These are phyloP conservation scores for Spicauda simplicius DNA, from an alignment of 2,888 invertebrate genomes.

Conservation along the genomic window DNA sequence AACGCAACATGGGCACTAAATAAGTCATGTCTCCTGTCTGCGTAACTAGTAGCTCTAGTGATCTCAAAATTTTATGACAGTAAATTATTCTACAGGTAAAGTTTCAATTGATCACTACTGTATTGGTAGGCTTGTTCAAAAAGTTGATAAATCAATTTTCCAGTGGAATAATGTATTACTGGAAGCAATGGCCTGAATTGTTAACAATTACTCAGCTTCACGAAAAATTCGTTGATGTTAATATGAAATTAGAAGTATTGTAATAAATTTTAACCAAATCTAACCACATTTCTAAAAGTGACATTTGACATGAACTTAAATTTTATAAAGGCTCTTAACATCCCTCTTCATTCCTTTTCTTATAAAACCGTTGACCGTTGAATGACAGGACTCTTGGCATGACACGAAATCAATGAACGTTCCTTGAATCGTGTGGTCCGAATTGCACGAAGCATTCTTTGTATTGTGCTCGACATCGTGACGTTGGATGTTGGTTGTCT, in stretches of 20 bases:
- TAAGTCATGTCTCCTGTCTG: conserved; percentile 76
- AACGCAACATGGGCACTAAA: conserved; percentile 81
- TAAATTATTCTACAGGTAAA: conserved; percentile 50
- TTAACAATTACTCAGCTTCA: not conserved
- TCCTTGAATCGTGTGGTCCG: conserved; percentile 54
- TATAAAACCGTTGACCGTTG: conserved; percentile 76
- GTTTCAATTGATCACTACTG: conserved; percentile 5
- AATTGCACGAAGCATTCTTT: conserved; percentile 63
- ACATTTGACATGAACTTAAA: conserved; percentile 66
- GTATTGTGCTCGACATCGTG: conserved; percentile 50
- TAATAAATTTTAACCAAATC: not conserved
- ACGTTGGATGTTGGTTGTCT: conserved; percentile 28
- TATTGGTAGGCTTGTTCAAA: not conserved
- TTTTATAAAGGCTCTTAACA: conserved; percentile 53
- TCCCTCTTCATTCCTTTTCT: conserved; percentile 54
- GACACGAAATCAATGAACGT: conserved; percentile 64
- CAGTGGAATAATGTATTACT: no score
- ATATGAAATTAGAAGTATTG: not conserved
- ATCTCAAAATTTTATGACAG: conserved; percentile 61
- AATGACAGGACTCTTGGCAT: conserved; percentile 68
- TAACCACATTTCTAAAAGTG: conserved; percentile 39
- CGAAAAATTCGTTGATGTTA: not conserved
- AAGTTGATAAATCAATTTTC: not conserved
- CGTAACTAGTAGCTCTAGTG: conserved; percentile 67
- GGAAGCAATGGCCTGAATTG: no score